A percentile compares a stretch with the other conserved stretches of the same genome.
phyloP scores from a whole-genome alignment of 2,113 vertebrate genomes.

The Eretmochelys imbricata region DNA sequence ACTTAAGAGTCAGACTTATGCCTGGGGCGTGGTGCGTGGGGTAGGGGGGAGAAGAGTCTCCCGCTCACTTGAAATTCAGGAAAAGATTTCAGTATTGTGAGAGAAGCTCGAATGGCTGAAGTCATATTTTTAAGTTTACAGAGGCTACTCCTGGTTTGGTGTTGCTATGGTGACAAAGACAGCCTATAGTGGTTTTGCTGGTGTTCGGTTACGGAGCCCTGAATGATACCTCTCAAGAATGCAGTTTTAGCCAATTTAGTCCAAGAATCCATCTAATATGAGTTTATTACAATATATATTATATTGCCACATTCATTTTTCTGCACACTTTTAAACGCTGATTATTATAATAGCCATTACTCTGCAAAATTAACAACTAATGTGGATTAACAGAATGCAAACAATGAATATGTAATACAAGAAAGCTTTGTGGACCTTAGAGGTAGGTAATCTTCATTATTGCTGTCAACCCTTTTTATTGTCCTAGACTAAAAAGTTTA shows the following conservation, averaged over 20 bases:
- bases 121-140: constrained; percentile 75
- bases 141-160: constrained; percentile 70
- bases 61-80: constrained; percentile 70
- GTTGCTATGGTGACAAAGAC: constrained; percentile 64
- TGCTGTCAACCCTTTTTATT: background rate
- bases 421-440: background rate
- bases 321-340: constrained; percentile 20
- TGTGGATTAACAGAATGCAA: background rate
- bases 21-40: background rate
- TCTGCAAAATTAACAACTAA: constrained; percentile 32
- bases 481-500: background rate
- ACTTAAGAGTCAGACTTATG: constrained; percentile 72
- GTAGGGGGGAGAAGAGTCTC: constrained; percentile 36
- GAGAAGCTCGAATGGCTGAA: constrained; percentile 56
- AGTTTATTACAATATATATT: constrained; percentile 47
- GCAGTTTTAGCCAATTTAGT: constrained; percentile 14
- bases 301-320: constrained; percentile 17
- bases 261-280: constrained; percentile 37
- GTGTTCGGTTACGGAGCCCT: background rate
- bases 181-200: background rate
- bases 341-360: constrained; percentile 12
- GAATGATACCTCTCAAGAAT: constrained; percentile 15
- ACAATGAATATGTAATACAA: background rate
- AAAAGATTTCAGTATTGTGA: constrained; percentile 53
- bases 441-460: background rate